These are phyloP conservation scores for Oscheius sp. DNA, from an alignment of 2,888 invertebrate species.

Conservation along the genomic window DNA sequence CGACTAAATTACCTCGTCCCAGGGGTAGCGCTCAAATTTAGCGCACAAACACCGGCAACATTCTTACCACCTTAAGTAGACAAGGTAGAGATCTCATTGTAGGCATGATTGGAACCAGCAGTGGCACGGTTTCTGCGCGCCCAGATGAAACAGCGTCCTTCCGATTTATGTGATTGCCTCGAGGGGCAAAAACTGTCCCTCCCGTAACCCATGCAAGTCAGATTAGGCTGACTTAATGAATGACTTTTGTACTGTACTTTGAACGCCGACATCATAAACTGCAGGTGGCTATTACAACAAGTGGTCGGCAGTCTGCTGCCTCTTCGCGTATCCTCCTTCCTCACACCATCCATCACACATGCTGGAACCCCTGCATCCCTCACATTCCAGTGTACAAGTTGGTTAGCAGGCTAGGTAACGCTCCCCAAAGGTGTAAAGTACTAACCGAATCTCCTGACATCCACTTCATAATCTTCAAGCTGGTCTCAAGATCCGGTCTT, in stretches of 20 bases:
- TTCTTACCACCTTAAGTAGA: conserved; percentile 5
- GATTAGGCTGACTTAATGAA: neutral
- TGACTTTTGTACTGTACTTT: conserved; percentile 4
- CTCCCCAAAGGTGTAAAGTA: neutral
- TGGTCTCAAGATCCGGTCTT: conserved; percentile 56
- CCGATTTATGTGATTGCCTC: conserved; percentile 19
- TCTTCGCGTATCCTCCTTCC: conserved; percentile 14
- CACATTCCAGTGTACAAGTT: conserved; percentile 15
- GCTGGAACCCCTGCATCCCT: conserved; percentile 24
- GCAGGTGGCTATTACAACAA: conserved; percentile 35
- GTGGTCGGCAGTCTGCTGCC: conserved; percentile 19
- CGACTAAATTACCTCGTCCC: conserved; percentile 38
- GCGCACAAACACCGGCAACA: conserved; percentile 34
- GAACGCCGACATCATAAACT: conserved; percentile 35
- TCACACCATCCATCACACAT: conserved; percentile 31
- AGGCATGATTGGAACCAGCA: neutral
- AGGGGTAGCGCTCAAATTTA: conserved; percentile 32
- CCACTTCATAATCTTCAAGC: conserved; percentile 64
- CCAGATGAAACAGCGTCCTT: neutral
- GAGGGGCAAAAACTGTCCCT: neutral
- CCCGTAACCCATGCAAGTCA: conserved; percentile 1
- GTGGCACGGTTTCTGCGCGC: neutral
- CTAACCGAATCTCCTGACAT: conserved; percentile 44
- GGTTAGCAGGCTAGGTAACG: neutral
- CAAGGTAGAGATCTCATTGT: neutral